Percentiles rank a stretch among this genome's conserved stretches.
phyloP scores from a whole-genome alignment of 2,888 invertebrate genomes.

The Pollenia angustigena region DNA sequence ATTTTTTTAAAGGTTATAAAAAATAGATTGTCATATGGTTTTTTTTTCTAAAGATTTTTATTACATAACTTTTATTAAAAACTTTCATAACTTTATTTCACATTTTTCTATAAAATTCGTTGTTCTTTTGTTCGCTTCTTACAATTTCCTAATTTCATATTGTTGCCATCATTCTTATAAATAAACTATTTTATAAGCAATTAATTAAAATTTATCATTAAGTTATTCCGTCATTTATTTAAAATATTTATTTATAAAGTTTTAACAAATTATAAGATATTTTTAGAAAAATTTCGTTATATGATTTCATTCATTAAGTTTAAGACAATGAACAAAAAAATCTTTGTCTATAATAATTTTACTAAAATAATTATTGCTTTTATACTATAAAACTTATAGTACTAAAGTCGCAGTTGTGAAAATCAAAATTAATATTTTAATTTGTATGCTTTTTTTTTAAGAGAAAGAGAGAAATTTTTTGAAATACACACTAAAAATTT shows the following conservation, averaged over 20 bases:
- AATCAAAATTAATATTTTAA: background rate
- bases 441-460: no score
- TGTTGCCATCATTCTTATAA: background rate
- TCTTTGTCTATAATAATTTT: background rate
- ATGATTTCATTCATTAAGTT: conserved; percentile 62
- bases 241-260: conserved; percentile 5
- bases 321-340: conserved; percentile 12
- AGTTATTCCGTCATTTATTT: conserved; percentile 36
- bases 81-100: no score
- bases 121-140: no score
- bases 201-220: background rate
- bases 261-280: conserved; percentile 27
- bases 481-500: background rate
- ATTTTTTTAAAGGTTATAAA: no score
- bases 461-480: background rate
- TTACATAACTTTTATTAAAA: no score
- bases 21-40: no score
- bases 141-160: background rate
- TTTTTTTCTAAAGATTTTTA: no score
- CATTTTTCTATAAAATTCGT: no score
- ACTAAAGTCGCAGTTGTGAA: conserved; percentile 11
- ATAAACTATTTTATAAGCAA: background rate
- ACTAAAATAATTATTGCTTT: background rate
- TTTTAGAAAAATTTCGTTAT: conserved; percentile 22
- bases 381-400: no score